Evolutionary conservation across 1,140 invertebrate species (phyloP), one percentile per base, ranked within the genome.

Genomic region (Psilanteris sp.): DNA sequence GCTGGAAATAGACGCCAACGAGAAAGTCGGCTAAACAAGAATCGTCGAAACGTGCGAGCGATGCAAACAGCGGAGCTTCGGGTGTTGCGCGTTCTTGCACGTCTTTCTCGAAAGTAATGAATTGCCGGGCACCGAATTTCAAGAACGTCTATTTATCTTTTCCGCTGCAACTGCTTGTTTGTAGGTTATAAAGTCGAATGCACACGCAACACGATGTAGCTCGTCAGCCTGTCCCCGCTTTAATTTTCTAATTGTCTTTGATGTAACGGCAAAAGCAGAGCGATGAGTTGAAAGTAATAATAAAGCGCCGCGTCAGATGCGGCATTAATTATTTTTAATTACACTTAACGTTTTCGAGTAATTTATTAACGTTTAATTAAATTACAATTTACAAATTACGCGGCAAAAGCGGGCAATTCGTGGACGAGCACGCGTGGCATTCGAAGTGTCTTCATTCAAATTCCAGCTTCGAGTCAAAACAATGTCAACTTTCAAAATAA

Each of bases 181-280:
- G 14, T 32, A 11, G 26, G 13, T 24, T 44, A 29, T 16, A 20
- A 37, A 67, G 29, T 26, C 41, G 3, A 31, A 50, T 27, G 41
- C 18, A 31, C 62, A 67, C 41, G 50, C 50, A 32, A 54, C 14
- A 16, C 31, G 26, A 1, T 26, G 11, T 14, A 24, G 10, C 43
- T 61, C 14, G 24, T 41, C 1, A 7, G 16, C 24, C n/a, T 27
- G 52, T 57, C 13, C 57, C 9, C 44, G 37, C 48, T 29, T 55
- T 39, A 55, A 48, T 68, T 68, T 57, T 57, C 52, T 68, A 68
- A 68, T 57, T 57, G 41, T 48, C 64, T 41, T 48, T 48, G 48
- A 68, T 48, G 52, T 8, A 26, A 54, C 48, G 15, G 36, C 31
- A 55, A 55, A 55, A 46, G 24, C 48, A 27, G 29, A 67, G 34